Evolutionary conservation across 2,113 vertebrate genomes (phyloP), one percentile per base, ranked within the genome.

Genomic region (Motacilla tschutschensis): DNA sequence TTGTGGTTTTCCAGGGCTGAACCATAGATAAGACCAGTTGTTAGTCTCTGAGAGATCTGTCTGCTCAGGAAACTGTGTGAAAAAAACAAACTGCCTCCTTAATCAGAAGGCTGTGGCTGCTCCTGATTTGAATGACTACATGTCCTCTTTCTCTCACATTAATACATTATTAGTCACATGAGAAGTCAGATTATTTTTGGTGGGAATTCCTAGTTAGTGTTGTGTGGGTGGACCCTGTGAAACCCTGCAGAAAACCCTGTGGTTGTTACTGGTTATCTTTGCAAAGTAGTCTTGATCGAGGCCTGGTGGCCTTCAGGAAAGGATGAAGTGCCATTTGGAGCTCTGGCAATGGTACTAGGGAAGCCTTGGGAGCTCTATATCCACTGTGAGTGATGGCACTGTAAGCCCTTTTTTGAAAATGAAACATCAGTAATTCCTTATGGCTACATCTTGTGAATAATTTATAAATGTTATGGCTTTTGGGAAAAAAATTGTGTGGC

Each of bases 71-170:
- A 76, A 89, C 63, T 15, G 14, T 33, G 24, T 0, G 1, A 81
- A 90, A 86, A 55, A 91, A 91, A 86, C 51, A 88, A 82, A 73
- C 78, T 60, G 64, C 44, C 83, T 82, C 72, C 81, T 88, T 86
- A 82, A 70, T 91, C 91, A 84, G 66, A 55, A 73, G 31, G 21
- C 44, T 87, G 51, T 47, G 63, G 19, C 66, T 79, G 40, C 51
- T 94, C 16, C 64, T 65, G 40, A 35, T 82, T 59, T 77, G 72
- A 90, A 74, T 84, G 81, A 64, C 44, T 84, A 74, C 70, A 79
- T 79, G 75, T 43, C 20, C 47, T 40, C 51, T 81, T 89, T 82
- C 44, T 73, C 64, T 88, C 60, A 82, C 35, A 79, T 81, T 79
- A 83, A 62, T 79, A 35, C 36, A 48, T 80, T 80, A 67, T 84